Evolutionary conservation across 2,113 vertebrate genomes (phyloP).

Genomic region (Desmodus rotundus): DNA sequence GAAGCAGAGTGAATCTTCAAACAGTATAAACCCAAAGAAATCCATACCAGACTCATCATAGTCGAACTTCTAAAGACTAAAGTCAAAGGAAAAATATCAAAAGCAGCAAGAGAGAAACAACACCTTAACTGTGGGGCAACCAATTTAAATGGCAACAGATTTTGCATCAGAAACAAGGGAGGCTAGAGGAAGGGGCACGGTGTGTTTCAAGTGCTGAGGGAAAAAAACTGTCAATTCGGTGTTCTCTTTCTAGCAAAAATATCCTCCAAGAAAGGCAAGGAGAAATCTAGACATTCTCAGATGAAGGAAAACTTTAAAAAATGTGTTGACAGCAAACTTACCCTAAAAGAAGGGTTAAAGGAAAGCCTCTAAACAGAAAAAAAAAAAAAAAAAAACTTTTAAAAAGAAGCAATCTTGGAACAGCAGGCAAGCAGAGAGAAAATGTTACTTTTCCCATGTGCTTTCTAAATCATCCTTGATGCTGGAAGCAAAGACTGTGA

Average conservation of each 20-base stretch:
- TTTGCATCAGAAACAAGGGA: neutral
- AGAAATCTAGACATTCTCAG: neutral
- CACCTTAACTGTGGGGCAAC: neutral
- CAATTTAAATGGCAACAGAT: too few species aligned
- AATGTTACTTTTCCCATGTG: neutral
- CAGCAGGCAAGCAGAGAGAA: neutral
- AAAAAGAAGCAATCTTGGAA: neutral
- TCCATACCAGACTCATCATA: neutral
- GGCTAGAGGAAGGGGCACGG: too few species aligned
- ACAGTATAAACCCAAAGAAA: neutral
- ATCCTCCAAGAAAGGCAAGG: neutral
- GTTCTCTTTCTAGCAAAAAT: neutral
- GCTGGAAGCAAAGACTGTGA: neutral
- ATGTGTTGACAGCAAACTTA: neutral
- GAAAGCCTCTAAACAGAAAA: neutral
- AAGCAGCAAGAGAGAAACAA: neutral
- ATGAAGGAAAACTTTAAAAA: neutral
- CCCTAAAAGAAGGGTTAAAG: neutral
- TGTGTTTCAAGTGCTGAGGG: neutral
- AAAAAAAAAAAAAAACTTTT: neutral
- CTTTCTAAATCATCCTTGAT: neutral
- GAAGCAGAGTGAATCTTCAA: neutral
- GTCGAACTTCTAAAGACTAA: neutral
- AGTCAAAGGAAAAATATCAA: neutral
- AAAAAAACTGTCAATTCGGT: neutral